A percentile compares a stretch with the other conserved stretches of the same genome.
phyloP scores from a whole-genome alignment of 2,797 vertebrate genomes.

The Chaetophractus vellerosus region DNA sequence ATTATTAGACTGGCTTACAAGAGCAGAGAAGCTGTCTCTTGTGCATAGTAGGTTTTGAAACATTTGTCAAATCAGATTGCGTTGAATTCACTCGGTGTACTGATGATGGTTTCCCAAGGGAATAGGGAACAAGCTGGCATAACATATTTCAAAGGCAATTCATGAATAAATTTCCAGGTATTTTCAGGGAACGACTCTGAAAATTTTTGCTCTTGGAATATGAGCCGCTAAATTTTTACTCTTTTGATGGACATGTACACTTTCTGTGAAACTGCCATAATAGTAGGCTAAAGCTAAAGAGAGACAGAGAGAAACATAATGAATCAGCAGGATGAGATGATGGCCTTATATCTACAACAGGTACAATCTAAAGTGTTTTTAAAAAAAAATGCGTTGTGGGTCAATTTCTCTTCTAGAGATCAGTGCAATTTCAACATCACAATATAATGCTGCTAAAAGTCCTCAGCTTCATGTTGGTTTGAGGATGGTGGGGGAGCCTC shows the following conservation, averaged over 20 bases:
- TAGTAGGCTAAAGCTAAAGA: background rate
- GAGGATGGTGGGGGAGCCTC: background rate
- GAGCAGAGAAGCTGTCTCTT: background rate
- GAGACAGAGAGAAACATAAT: slow-evolving; percentile 1
- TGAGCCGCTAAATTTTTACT: background rate
- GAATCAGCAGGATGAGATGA: slow-evolving; percentile 11
- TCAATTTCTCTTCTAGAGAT: background rate
- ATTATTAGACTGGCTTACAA: slow-evolving; percentile 64
- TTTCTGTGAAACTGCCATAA: background rate
- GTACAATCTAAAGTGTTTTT: background rate
- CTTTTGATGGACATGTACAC: slow-evolving; percentile 23
- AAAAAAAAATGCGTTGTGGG: background rate
- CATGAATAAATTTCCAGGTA: background rate
- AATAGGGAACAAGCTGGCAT: background rate
- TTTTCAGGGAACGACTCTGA: slow-evolving; percentile 33
- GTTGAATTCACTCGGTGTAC: background rate
- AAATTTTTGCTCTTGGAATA: background rate
- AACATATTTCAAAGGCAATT: slow-evolving; percentile 15
- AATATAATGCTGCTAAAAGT: background rate
- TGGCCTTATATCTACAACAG: background rate
- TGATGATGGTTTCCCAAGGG: background rate
- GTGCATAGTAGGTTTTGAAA: slow-evolving; percentile 38
- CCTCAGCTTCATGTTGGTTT: background rate
- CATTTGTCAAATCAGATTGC: slow-evolving; percentile 20
- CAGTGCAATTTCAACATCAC: background rate